Percentiles rank a stretch among this genome's conserved stretches.
Conservation (phyloP, 2,888 invertebrate genomes). For the Pardosa pseudoannulata region DNA sequence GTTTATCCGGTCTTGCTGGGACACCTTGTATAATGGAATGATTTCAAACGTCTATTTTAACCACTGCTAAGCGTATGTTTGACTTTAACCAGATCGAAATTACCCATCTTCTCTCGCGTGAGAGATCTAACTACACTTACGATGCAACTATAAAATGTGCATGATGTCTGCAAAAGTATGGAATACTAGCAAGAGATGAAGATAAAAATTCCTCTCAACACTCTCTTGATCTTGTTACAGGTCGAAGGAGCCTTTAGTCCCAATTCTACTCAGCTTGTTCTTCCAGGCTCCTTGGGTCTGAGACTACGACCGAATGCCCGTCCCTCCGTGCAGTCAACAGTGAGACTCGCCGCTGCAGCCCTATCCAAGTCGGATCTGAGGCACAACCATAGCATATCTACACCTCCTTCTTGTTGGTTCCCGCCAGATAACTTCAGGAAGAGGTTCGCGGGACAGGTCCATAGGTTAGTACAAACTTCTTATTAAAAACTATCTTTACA, state of each 20-base stretch:
- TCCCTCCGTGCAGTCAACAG: slow-evolving; percentile 34
- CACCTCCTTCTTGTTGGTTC: slow-evolving; percentile 71
- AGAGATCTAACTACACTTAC: too few species aligned
- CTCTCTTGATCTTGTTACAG: background rate
- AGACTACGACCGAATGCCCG: slow-evolving; percentile 30
- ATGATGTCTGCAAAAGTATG: too few species aligned
- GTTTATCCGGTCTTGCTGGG: too few species aligned
- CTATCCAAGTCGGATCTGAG: slow-evolving; percentile 51
- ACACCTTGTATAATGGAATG: too few species aligned
- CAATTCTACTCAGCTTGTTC: background rate
- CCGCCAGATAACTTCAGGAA: slow-evolving; percentile 48
- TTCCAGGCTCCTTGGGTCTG: slow-evolving; percentile 26
- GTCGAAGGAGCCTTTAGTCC: slow-evolving; percentile 52
- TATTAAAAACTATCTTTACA: too few species aligned
- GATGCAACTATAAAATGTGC: too few species aligned
- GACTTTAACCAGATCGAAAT: too few species aligned
- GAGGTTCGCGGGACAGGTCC: slow-evolving; percentile 61
- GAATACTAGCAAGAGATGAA: too few species aligned
- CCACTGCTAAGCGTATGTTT: too few species aligned
- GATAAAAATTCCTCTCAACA: background rate
- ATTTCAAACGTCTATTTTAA: too few species aligned
- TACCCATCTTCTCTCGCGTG: too few species aligned
- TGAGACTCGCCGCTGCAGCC: slow-evolving; percentile 29
- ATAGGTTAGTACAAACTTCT: too few species aligned
- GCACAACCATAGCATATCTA: slow-evolving; percentile 55